Base-by-base conservation (phyloP, 2,113 vertebrate genomes). In the Plestiodon gilberti region DNA sequence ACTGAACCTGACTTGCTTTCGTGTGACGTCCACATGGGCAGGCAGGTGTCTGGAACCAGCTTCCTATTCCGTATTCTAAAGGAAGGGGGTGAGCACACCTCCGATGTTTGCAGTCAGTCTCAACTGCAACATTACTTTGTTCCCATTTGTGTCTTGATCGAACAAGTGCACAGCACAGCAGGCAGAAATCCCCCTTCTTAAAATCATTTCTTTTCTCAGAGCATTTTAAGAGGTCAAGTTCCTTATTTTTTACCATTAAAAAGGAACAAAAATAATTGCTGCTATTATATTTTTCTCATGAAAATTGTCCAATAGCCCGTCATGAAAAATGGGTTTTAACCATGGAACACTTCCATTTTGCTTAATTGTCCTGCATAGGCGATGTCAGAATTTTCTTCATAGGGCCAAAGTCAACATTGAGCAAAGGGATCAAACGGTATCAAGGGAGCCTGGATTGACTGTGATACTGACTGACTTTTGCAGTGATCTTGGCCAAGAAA, bases 361-460 rank as follows among this genome's bases (percentile, higher is more conserved):
- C 70, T 86, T 81, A 64, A 86, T 75, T 80, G 57, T 74, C 78
- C 85, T 15, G 59, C 74, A 52, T 74, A 89, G 84, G 82, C 83
- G n/a, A 85, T 62, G 52, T 38, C 43, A 43, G 88, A 90, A 87
- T 81, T 83, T 81, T 89, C 87, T 18, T 88, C 52, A n/a, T 69
- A 75, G 87, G 89, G 89, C 17, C 91, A 69, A 93, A 90, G 62
- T 38, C 89, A 93, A 87, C 28, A 84, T 1, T 52, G 62, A 0
- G 0, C 52, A 22, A 81, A 78, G 48, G 55, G 71, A 86, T 70
- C 77, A 88, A 86, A 92, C 79, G 69, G 67, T 76, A n/a, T 30
- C 84, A 86, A 89, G 1, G 6, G 74, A 89, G 87, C 85, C 89
- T 87, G 40, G 90, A 89, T 89, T 87, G 88, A 74, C 64, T 79